Percentiles rank a stretch among this genome's conserved stretches.
Conservation (phyloP, 2,888 invertebrate species). For the Sepioteuthis lessoniana region DNA sequence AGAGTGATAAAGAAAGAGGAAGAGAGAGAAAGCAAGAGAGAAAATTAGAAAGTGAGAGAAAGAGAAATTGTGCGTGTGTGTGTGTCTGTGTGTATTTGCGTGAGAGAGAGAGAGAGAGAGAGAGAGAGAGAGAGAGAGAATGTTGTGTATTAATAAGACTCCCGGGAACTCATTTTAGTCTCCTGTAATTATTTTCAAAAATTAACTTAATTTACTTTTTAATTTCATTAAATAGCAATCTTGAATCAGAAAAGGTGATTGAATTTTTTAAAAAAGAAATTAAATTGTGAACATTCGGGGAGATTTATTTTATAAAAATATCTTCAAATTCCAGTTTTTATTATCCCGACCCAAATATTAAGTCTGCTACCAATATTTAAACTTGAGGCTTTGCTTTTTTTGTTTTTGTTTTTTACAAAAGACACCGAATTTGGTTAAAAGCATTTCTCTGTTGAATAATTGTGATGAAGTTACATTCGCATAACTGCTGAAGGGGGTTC, state of each 20-base stretch:
- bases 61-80: too few relatives aligned
- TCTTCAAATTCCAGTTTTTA: not conserved
- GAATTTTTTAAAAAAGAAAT: not conserved
- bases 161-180: conserved; percentile 5
- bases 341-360: not conserved
- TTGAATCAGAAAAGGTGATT: not conserved
- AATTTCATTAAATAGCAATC: not conserved
- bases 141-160: not conserved
- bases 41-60: not conserved
- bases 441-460: too few relatives aligned
- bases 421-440: too few relatives aligned
- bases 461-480: too few relatives aligned
- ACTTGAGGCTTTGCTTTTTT: too few relatives aligned
- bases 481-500: too few relatives aligned
- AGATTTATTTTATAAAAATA: not conserved
- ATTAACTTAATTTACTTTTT: conserved; percentile 2
- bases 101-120: too few relatives aligned
- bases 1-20: not conserved
- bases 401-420: too few relatives aligned
- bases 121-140: not conserved
- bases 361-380: not conserved
- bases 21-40: not conserved
- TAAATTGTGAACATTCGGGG: not conserved
- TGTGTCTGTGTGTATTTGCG: too few relatives aligned
- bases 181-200: conserved; percentile 24